Base-by-base conservation (phyloP, 2,113 vertebrate genomes). In the Pycnonotus jocosus region DNA sequence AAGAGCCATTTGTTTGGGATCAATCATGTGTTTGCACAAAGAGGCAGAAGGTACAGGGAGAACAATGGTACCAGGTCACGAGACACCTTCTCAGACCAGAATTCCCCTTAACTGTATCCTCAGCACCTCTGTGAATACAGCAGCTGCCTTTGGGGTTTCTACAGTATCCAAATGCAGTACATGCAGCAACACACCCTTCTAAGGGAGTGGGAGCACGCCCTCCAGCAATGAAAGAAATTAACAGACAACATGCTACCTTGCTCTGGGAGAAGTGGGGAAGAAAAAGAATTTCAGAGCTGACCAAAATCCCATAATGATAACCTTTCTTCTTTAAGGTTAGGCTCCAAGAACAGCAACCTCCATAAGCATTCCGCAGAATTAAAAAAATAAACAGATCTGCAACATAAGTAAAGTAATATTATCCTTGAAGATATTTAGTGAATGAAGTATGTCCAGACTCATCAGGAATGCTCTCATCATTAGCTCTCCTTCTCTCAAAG, bases 161-260 rank as follows among this genome's bases (percentile, higher is more conserved):
- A 15, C 15, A 56, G 17, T 31, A 79, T 2, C 53, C 62, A 85
- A 66, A 64, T 7, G 24, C 30, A 72, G 11, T 11, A 66, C 6
- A 8, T 4, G 7, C 25, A 82, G 22, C 61, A 90, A 61, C 6
- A 28, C 8, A 70, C 12, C 30, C 10, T 38, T 20, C 58, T 61
- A 50, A 42, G 3, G n/a, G 20, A 58, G 6, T 1, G n/a, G 2
- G 21, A 74, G 30, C 51, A 38, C 0, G 0, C 10, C 38, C 15
- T 4, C 24, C 35, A 56, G 20, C 45, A 57, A 38, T 13, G 10
- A 45, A 45, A 51, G 45, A 48, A 25, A 1, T 45, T 45, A 69
- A 79, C 28, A 65, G 35, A 54, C 31, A 73, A 70, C 15, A 17
- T 5, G 16, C 16, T 68, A n/a, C 53, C 24, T 38, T 68, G 30